phyloP scores from a whole-genome alignment of 2,113 vertebrate genomes.

The Otocyon megalotis region DNA sequence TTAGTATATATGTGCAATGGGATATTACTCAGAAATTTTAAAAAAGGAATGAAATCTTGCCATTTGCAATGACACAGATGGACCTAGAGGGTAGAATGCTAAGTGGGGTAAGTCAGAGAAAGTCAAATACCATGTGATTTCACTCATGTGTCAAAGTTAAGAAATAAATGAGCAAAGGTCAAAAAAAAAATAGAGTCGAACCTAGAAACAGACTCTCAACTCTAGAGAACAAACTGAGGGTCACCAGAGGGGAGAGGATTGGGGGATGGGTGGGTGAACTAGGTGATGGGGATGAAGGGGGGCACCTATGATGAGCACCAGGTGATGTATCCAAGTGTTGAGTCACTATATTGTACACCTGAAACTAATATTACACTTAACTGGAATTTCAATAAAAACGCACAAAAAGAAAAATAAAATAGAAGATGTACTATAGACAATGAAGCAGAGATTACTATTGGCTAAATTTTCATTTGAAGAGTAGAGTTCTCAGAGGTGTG shows the following conservation, averaged over 20 bases:
- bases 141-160: background rate
- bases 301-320: background rate
- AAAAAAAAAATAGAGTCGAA: background rate
- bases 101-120: background rate
- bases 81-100: background rate
- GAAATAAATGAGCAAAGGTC: background rate
- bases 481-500: background rate
- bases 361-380: background rate
- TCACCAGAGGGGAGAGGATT: background rate
- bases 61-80: background rate
- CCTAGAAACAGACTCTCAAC: background rate
- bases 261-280: background rate
- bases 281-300: background rate
- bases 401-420: background rate
- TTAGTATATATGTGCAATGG: background rate
- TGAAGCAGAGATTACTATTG: background rate
- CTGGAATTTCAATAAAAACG: background rate
- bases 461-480: background rate
- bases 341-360: background rate
- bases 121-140: background rate
- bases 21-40: background rate
- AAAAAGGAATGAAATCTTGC: background rate
- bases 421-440: fast-evolving
- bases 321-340: background rate
- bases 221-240: background rate